Conservation (phyloP, 2,113 vertebrate species). For the Vulpes lagopus region DNA sequence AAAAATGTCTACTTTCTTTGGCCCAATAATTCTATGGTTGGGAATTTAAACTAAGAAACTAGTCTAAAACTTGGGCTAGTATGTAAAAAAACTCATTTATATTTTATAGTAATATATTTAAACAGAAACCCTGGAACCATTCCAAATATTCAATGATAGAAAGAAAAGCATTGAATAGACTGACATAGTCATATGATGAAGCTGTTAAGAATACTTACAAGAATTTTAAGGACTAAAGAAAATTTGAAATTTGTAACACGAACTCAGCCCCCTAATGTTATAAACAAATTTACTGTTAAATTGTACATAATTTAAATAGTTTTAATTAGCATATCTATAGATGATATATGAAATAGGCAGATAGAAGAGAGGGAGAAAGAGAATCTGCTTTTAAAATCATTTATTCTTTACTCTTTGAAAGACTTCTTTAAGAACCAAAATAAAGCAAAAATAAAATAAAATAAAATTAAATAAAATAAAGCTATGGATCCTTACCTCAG, state of each 20-base stretch:
- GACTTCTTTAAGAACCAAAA: background rate
- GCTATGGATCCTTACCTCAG: background rate
- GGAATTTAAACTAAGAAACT: slow-evolving; percentile 32
- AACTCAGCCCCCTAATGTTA: background rate
- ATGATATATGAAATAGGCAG: background rate
- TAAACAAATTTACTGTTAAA: background rate
- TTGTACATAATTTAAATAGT: background rate
- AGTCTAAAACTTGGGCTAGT: slow-evolving; percentile 39
- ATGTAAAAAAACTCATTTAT: background rate
- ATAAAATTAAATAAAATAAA: background rate
- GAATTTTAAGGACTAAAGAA: background rate
- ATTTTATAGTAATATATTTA: slow-evolving; percentile 27
- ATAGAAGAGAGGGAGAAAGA: background rate
- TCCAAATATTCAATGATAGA: background rate
- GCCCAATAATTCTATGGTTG: background rate
- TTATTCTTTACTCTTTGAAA: background rate
- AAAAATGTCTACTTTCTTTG: background rate
- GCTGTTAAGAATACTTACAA: background rate
- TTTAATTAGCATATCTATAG: background rate
- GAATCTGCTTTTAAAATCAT: background rate
- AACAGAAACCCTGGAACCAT: background rate
- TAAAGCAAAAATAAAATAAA: background rate
- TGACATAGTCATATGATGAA: background rate
- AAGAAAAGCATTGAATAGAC: background rate
- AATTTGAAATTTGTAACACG: background rate